Percentiles rank a stretch among this genome's conserved stretches.
These are phyloP conservation scores for Phallusia fumigata DNA, from an alignment of 23 tunicate species.

Conservation along the genomic window DNA sequence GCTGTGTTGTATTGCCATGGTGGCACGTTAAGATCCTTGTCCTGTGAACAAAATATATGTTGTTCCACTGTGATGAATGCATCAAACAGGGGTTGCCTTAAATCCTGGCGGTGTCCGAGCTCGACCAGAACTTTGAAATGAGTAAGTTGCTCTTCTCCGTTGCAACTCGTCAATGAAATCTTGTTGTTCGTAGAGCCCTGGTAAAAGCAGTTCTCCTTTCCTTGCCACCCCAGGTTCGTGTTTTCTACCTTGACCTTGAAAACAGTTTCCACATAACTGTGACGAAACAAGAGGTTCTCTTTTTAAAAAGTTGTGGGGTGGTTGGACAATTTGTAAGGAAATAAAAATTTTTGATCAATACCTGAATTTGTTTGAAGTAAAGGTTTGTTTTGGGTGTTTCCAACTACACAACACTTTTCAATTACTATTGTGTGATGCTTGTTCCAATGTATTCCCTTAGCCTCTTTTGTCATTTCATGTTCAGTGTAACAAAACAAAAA, in stretches of 20 bases:
- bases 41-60: constrained; percentile 33
- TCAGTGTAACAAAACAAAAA: no score
- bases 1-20: constrained; percentile 70
- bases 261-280: no score
- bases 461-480: no score
- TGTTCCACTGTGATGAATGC: background rate
- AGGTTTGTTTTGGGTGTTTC: no score
- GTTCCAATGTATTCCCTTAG: no score
- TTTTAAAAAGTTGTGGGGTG: no score
- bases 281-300: no score
- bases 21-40: constrained; percentile 61
- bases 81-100: background rate
- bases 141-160: constrained; percentile 29
- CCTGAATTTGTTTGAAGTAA: no score
- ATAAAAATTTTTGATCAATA: no score
- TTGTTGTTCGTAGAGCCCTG: constrained; percentile 55
- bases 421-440: no score
- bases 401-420: no score
- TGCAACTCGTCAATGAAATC: constrained; percentile 38
- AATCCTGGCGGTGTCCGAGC: constrained; percentile 48
- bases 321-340: no score
- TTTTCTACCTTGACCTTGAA: constrained; percentile 55
- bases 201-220: constrained; percentile 53
- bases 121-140: constrained; percentile 72
- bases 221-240: constrained; percentile 24